Evolutionary conservation across 2,797 vertebrate species (phyloP).

Genomic region (Gephyroberyx darwinii): DNA sequence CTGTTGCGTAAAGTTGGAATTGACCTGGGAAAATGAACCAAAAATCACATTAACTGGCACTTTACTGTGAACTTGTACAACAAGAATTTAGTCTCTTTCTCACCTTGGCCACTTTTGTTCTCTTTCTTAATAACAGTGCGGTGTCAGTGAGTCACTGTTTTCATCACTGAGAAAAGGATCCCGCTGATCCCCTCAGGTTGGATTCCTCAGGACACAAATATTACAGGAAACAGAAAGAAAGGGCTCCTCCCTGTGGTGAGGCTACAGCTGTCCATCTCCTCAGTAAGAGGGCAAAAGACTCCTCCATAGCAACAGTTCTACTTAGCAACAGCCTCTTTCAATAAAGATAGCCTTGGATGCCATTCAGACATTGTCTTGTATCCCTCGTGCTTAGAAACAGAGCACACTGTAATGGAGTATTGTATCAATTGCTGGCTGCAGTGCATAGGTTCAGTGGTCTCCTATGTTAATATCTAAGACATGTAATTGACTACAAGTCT

Average conservation of each 20-base stretch:
- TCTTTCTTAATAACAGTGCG: neutral
- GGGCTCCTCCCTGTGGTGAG: slow-evolving; percentile 79
- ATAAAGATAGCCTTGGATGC: slow-evolving; percentile 74
- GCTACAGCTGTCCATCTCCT: slow-evolving; percentile 63
- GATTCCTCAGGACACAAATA: slow-evolving; percentile 35
- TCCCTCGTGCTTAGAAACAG: slow-evolving; percentile 55
- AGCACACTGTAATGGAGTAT: slow-evolving; percentile 33
- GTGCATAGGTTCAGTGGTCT: slow-evolving; percentile 9
- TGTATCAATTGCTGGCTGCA: slow-evolving; percentile 11
- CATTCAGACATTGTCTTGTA: slow-evolving; percentile 58
- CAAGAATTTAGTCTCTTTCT: slow-evolving; percentile 29
- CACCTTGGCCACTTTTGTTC: slow-evolving; percentile 42
- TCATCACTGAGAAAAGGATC: slow-evolving; percentile 47
- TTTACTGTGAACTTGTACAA: slow-evolving; percentile 20
- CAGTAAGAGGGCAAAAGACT: slow-evolving; percentile 57
- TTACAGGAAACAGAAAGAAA: slow-evolving; percentile 62
- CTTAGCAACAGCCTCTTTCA: slow-evolving; percentile 84
- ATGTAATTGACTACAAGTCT: slow-evolving; percentile 3
- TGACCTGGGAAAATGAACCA: too few species aligned
- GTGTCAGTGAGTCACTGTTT: slow-evolving; percentile 56
- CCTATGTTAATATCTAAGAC: slow-evolving; percentile 26
- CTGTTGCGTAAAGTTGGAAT: neutral
- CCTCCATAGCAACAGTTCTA: slow-evolving; percentile 85
- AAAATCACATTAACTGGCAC: neutral
- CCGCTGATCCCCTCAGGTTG: slow-evolving; percentile 50